Evolutionary conservation across 2,888 invertebrate genomes (phyloP).

Genomic region (Cosmia pyralina): DNA sequence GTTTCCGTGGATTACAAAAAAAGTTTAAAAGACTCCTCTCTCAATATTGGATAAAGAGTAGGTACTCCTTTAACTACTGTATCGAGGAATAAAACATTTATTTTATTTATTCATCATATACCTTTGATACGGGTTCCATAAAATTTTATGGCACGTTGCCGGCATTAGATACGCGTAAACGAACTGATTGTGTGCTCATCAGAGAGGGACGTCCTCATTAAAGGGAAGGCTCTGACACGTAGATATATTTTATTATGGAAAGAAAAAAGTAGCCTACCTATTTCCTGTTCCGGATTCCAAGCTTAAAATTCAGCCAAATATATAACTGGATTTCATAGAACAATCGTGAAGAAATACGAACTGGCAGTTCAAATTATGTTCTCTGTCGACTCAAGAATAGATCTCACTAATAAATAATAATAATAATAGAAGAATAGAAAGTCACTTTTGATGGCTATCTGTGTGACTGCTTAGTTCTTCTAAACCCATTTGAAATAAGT

Average conservation of each 20-base stretch:
- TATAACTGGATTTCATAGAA: background rate
- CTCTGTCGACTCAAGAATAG: background rate
- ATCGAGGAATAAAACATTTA: slow-evolving; percentile 7
- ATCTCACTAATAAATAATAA: background rate
- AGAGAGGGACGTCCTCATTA: slow-evolving; percentile 30
- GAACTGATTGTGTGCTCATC: slow-evolving; percentile 43
- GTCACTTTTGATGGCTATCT: background rate
- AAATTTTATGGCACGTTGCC: slow-evolving; percentile 24
- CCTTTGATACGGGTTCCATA: slow-evolving; percentile 11
- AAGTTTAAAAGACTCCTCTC: too few relatives aligned
- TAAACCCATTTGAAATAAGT: too few relatives aligned
- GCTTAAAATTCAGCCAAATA: background rate
- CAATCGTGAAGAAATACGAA: background rate
- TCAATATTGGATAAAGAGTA: too few relatives aligned
- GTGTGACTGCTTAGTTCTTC: background rate
- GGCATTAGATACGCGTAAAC: slow-evolving; percentile 22
- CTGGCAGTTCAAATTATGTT: background rate
- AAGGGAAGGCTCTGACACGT: background rate
- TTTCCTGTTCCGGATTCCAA: background rate
- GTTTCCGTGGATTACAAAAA: too few relatives aligned
- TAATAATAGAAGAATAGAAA: too few relatives aligned
- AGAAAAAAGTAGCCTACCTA: background rate
- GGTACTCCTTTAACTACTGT: too few relatives aligned
- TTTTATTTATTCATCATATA: slow-evolving; percentile 20
- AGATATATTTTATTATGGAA: slow-evolving; percentile 6